phyloP scores from a whole-genome alignment of 2,888 invertebrate genomes.

The Phaonia tiefii region DNA sequence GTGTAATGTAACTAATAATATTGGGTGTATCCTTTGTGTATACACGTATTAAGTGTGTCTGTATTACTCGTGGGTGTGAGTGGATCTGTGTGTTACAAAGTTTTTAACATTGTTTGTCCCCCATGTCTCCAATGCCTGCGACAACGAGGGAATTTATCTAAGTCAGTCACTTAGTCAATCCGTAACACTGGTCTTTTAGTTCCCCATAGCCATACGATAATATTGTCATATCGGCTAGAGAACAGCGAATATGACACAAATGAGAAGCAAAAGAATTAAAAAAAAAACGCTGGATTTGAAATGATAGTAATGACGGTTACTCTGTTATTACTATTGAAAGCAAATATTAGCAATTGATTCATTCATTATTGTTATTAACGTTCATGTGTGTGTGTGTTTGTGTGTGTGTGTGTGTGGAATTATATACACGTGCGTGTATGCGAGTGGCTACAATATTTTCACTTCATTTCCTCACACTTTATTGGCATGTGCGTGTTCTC shows the following conservation, averaged over 20 bases:
- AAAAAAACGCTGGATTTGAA: too few relatives aligned
- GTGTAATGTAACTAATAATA: background rate
- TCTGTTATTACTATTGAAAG: background rate
- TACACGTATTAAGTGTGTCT: background rate
- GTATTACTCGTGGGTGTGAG: background rate
- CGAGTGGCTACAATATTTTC: too few relatives aligned
- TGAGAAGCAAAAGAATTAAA: too few relatives aligned
- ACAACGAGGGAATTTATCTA: constrained; percentile 23
- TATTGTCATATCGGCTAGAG: too few relatives aligned
- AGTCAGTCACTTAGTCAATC: background rate
- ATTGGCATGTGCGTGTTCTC: too few relatives aligned
- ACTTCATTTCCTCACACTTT: too few relatives aligned
- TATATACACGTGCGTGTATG: too few relatives aligned
- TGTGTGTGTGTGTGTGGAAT: too few relatives aligned
- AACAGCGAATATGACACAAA: too few relatives aligned
- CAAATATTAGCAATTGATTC: constrained; percentile 47
- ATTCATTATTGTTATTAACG: constrained; percentile 12
- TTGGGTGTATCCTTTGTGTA: background rate
- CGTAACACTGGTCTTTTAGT: background rate
- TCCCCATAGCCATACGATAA: background rate
- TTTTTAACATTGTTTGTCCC: background rate
- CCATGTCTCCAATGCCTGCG: constrained; percentile 1
- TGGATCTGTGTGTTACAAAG: background rate
- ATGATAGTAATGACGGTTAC: constrained; percentile 10
- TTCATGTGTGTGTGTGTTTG: constrained; percentile 12